Evolutionary conservation across 2,888 invertebrate genomes (phyloP).

Genomic region (Oligia fasciuncula): DNA sequence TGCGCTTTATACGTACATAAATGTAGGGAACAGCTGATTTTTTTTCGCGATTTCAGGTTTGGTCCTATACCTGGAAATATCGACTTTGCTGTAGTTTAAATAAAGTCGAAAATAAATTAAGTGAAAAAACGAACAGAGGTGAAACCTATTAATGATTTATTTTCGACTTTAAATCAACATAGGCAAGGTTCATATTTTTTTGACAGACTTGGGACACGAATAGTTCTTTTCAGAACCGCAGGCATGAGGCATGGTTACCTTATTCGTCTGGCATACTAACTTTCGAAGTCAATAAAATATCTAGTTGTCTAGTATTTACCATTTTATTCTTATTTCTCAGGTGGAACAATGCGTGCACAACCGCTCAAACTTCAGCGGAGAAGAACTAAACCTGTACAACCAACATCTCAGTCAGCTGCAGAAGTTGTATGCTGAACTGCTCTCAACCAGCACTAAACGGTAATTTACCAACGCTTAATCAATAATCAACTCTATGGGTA

Average conservation of each 20-base stretch:
- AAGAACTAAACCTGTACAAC: slow-evolving; percentile 97
- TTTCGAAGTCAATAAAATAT: not conserved
- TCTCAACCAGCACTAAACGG: slow-evolving; percentile 93
- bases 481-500: not conserved
- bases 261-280: not conserved
- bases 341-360: slow-evolving; percentile 96
- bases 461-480: slow-evolving; percentile 42
- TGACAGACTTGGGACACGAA: too few species aligned
- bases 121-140: not conserved
- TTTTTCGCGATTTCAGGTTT: too few species aligned
- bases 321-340: slow-evolving; percentile 64
- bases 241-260: too few species aligned
- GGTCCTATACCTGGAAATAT: too few species aligned
- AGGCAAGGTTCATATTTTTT: not conserved
- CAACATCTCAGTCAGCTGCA: slow-evolving; percentile 97
- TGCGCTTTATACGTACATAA: too few species aligned
- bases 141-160: not conserved
- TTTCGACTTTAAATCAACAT: not conserved
- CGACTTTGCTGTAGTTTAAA: not conserved
- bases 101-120: not conserved
- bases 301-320: not conserved
- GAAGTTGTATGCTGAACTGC: slow-evolving; percentile 97
- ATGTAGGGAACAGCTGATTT: too few species aligned
- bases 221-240: not conserved
- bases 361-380: slow-evolving; percentile 96